Base-by-base conservation (phyloP, 1,140 invertebrate species). In the Trichoplusia ni region DNA sequence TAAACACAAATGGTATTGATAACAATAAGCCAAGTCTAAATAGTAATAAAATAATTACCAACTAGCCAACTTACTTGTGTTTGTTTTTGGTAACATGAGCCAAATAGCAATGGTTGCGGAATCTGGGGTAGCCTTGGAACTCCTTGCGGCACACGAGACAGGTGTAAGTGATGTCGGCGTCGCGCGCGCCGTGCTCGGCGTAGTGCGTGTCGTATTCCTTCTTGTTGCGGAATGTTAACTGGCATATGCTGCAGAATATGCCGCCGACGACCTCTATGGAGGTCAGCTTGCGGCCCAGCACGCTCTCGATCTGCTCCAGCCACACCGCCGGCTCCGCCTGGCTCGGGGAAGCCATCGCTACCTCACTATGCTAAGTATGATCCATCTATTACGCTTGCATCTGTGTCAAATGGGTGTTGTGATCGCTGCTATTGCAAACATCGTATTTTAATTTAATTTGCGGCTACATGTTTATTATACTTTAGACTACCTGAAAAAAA, bases 11-110 rank as follows among this genome's bases (percentile, higher is more conserved):
- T n/a, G n/a, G n/a, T n/a, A n/a, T n/a, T n/a, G n/a, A n/a, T n/a
- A n/a, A n/a, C n/a, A n/a, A n/a, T n/a, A n/a, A n/a, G n/a, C n/a
- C n/a, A n/a, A n/a, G n/a, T n/a, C n/a, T n/a, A n/a, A n/a, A n/a
- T n/a, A n/a, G n/a, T n/a, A 21, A 42, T 18, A 42, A 42, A 42
- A 21, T 19, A 14, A 16, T 29, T n/a, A n/a, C n/a, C n/a, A n/a
- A n/a, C n/a, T n/a, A n/a, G n/a, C n/a, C n/a, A n/a, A 84, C 87
- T 81, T 46, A 90, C 87, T 79, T 84, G 67, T 77, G 86, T 79
- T 74, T 82, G 27, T 81, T 75, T 66, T 86, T 90, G 9, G 73
- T 75, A 11, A 89, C 82, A 78, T 90, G 87, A 11, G 35, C 73
- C 14, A 67, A 71, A 46, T 89, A 90, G 69, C 87, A 90, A 65